These are phyloP conservation scores for Petrocephalus sullivani DNA, from an alignment of 2,797 vertebrate species.

Conservation along the genomic window DNA sequence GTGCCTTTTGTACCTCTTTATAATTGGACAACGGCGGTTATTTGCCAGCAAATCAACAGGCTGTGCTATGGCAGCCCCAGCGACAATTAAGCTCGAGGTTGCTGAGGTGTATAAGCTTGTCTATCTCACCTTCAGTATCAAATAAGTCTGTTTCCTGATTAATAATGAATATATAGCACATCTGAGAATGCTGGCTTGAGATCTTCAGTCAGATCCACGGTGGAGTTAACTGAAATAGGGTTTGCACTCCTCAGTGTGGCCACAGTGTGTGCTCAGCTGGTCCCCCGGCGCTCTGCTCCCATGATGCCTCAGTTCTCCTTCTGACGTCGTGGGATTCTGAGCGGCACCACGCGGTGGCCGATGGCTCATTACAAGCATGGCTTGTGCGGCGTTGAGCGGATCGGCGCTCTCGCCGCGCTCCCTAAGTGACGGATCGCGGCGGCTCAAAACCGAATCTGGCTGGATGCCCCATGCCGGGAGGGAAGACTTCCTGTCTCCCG, in stretches of 20 bases:
- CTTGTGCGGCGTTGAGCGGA: background rate
- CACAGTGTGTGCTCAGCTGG: background rate
- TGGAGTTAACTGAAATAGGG: background rate
- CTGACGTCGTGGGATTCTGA: background rate
- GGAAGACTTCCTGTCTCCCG: slow-evolving; percentile 8
- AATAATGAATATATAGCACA: background rate
- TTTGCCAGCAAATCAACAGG: background rate
- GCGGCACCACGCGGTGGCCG: background rate
- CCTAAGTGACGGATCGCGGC: background rate
- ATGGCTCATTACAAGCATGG: background rate
- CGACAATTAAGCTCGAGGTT: background rate
- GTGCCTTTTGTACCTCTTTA: background rate
- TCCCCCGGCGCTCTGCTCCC: background rate
- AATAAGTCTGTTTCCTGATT: background rate
- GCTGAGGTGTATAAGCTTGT: background rate
- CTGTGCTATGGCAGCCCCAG: background rate
- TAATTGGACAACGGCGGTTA: background rate
- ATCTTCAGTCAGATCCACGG: background rate
- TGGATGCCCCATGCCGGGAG: background rate
- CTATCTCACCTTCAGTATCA: background rate
- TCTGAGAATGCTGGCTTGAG: background rate
- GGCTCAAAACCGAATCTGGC: background rate
- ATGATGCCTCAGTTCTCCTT: background rate
- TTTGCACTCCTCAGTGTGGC: background rate
- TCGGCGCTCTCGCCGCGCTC: background rate